Conservation (phyloP, 2,113 vertebrate species). For the Probosciger aterrimus region DNA sequence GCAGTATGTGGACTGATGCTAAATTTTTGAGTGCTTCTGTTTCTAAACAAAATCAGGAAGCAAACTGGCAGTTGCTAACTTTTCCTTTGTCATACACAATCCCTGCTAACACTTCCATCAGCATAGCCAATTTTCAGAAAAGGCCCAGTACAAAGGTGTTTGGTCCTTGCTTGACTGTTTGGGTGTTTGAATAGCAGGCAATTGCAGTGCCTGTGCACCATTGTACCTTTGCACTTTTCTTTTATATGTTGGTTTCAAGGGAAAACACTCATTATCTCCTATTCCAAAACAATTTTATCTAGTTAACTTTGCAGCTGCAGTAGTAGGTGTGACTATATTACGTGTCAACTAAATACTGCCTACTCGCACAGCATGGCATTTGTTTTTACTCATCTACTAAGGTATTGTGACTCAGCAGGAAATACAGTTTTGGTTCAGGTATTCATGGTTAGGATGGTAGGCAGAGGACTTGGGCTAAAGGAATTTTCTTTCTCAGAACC, state of each 20-base stretch:
- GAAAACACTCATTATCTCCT: background rate
- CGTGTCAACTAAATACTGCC: background rate
- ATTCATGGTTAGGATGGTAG: background rate
- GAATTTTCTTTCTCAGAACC: background rate
- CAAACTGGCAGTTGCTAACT: background rate
- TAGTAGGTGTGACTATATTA: background rate
- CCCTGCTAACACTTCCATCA: background rate
- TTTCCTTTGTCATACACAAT: background rate
- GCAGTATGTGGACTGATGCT: background rate
- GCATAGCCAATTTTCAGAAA: background rate
- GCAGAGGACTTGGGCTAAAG: background rate
- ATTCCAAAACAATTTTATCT: background rate
- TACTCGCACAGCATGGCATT: background rate
- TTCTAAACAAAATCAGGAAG: background rate
- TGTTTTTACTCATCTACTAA: background rate
- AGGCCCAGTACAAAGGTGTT: background rate
- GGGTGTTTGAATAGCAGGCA: background rate
- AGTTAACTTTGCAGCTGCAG: background rate
- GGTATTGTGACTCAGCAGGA: background rate
- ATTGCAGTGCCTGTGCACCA: rapidly evolving
- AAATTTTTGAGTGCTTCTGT: background rate
- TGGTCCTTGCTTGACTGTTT: background rate
- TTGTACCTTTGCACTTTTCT: background rate
- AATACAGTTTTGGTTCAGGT: background rate
- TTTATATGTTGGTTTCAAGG: background rate